phyloP scores from a whole-genome alignment of 1,140 invertebrate species.

The Formica selysi region DNA sequence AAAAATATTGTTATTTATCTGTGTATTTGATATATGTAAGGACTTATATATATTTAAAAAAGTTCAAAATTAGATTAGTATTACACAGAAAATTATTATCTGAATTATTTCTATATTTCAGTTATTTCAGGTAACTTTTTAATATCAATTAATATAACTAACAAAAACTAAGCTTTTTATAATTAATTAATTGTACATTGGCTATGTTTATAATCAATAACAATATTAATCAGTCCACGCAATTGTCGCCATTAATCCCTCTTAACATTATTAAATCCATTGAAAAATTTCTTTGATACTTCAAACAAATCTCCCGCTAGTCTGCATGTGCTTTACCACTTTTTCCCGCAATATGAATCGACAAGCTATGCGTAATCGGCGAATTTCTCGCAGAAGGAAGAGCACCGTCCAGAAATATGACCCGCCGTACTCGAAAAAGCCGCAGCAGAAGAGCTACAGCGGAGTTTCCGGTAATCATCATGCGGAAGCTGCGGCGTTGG shows the following conservation, averaged over 20 bases:
- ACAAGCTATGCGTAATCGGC: slow-evolving; percentile 55
- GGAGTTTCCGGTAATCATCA: slow-evolving; percentile 87
- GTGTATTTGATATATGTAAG: neutral
- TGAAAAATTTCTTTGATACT: neutral
- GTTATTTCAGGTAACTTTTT: slow-evolving; percentile 27
- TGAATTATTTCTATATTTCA: neutral
- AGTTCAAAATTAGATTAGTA: neutral
- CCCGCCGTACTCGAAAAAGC: slow-evolving; percentile 94
- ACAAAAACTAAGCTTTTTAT: neutral
- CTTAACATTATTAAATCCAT: slow-evolving; percentile 22
- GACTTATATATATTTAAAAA: neutral
- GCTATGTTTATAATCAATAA: slow-evolving; percentile 19
- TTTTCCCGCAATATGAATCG: neutral
- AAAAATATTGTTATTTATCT: slow-evolving; percentile 18
- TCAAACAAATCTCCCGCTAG: slow-evolving; percentile 44
- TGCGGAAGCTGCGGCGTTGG: slow-evolving; percentile 91
- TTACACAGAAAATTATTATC: neutral
- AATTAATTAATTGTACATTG: slow-evolving; percentile 24
- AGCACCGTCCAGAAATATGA: slow-evolving; percentile 95
- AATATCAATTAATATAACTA: slow-evolving; percentile 30
- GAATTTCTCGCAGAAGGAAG: slow-evolving; percentile 90
- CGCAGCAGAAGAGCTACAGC: slow-evolving; percentile 90
- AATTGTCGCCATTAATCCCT: slow-evolving; percentile 34
- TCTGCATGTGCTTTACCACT: slow-evolving; percentile 79
- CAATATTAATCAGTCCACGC: slow-evolving; percentile 3